Base-by-base conservation (phyloP, 2,797 vertebrate genomes). In the Amazona finschi region DNA sequence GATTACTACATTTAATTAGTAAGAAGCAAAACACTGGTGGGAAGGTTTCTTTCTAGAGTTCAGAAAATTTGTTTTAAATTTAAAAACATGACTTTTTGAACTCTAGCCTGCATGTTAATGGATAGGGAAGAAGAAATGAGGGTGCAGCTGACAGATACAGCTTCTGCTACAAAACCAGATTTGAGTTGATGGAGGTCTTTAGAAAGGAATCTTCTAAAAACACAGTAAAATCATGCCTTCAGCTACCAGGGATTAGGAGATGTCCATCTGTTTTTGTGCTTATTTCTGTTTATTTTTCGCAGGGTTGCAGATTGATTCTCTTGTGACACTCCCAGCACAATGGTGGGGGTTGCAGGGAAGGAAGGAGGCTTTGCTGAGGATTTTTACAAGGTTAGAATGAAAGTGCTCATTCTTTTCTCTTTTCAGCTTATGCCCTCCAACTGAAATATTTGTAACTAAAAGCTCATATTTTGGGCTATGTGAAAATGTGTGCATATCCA, bases 201-300 rank as follows among this genome's bases (percentile, higher is more conserved):
- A 83, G 82, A 91, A 93, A 74, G 31, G 57, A 79, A 58, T 93
- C 49, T 76, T 94, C 53, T 94, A 60, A 95, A 94, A 95, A 90
- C 90, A 91, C 3, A 83, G 67, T 49, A 79, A 97, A 96, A 92
- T 62, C 90, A 80, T 86, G 57, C 65, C 88, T 87, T 86, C 60
- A 33, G 66, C 86, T 91, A 69, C 47, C 8, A 64, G 57, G 93
- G 95, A 95, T 96, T 97, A 95, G 79, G 82, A 76, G 73, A 81
- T 77, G 91, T 72, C 96, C 96, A 96, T 95, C 95, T 95, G 94
- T 27, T 95, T 96, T 97, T 92, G 87, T 94, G 66, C 67, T 95
- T 94, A 91, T 96, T 96, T 93, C 91, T 89, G 60, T 78, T 91
- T 96, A 70, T 94, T 89, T 97, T 94, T 92, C 1, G 1, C 39